Evolutionary conservation across 2,113 vertebrate species (phyloP).

Genomic region (Nyctereutes procyonoides): DNA sequence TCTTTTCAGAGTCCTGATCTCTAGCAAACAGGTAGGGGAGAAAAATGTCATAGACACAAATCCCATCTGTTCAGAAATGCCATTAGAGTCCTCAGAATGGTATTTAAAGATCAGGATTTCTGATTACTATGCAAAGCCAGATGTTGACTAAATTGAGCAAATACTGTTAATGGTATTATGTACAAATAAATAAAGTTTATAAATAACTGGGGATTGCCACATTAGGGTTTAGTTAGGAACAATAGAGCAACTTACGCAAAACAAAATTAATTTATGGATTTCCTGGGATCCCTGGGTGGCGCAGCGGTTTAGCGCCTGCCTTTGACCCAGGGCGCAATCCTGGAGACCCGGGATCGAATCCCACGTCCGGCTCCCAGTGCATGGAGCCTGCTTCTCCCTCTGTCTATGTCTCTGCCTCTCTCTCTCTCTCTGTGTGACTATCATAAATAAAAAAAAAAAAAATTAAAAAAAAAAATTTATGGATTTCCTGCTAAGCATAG

Average conservation of each 20-base stretch:
- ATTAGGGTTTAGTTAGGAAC: conserved; percentile 62
- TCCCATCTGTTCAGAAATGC: conserved; percentile 65
- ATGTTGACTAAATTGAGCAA: conserved; percentile 69
- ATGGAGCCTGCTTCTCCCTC: too few species aligned
- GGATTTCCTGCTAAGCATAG: background rate
- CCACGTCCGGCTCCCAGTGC: too few species aligned
- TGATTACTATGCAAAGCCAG: conserved; percentile 70
- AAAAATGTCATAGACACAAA: conserved; percentile 39
- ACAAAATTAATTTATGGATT: conserved; percentile 59
- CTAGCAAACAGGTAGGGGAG: background rate
- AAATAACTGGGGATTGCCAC: conserved; percentile 47
- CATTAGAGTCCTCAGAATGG: conserved; percentile 73
- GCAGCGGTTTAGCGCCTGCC: too few species aligned
- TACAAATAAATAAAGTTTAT: conserved; percentile 73
- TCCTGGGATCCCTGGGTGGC: too few species aligned
- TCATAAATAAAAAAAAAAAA: too few species aligned
- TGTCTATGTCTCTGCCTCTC: too few species aligned
- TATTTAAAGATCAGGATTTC: conserved; percentile 72
- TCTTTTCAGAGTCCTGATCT: conserved; percentile 1
- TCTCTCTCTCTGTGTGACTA: too few species aligned
- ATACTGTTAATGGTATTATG: conserved; percentile 63
- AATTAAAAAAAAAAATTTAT: too few species aligned
- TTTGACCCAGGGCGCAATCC: too few species aligned
- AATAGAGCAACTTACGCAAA: conserved; percentile 74
- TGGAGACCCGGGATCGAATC: too few species aligned